These are phyloP conservation scores for Rugalucina vietnamica DNA, from an alignment of 2,888 invertebrate species.

Conservation along the genomic window DNA sequence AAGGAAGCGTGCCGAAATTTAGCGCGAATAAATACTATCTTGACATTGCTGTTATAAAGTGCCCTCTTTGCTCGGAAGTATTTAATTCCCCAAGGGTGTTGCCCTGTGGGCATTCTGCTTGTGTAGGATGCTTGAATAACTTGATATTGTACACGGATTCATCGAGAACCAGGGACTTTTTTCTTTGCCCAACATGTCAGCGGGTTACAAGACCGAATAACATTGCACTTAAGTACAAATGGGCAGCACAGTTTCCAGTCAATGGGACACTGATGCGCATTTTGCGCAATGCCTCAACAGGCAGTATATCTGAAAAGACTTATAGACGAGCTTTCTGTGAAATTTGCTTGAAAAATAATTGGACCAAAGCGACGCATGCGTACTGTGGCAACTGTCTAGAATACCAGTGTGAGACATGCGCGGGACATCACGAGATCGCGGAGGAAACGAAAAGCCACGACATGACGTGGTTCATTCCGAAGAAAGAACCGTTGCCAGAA, in stretches of 20 bases:
- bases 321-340: constrained; percentile 57
- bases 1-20: constrained; percentile 34
- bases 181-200: constrained; percentile 53
- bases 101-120: constrained; percentile 58
- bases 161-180: constrained; percentile 41
- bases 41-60: constrained; percentile 59
- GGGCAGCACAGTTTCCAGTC: constrained; percentile 57
- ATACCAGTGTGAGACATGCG: constrained; percentile 49
- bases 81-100: constrained; percentile 59
- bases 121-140: constrained; percentile 49
- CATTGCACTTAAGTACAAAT: constrained; percentile 37
- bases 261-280: constrained; percentile 40
- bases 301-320: constrained; percentile 38
- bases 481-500: constrained; percentile 15
- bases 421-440: constrained; percentile 45
- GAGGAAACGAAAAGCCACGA: constrained; percentile 56
- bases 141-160: constrained; percentile 55
- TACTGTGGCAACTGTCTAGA: constrained; percentile 57
- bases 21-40: constrained; percentile 44
- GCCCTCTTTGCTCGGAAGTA: constrained; percentile 53
- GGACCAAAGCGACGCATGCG: constrained; percentile 23
- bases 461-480: constrained; percentile 31
- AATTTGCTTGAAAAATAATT: constrained; percentile 54
- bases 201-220: constrained; percentile 37
- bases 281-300: constrained; percentile 47